Percentiles rank a stretch among this genome's conserved stretches.
Evolutionary conservation across 2,797 vertebrate species (phyloP).

Genomic region (Meriones psammophilus): DNA sequence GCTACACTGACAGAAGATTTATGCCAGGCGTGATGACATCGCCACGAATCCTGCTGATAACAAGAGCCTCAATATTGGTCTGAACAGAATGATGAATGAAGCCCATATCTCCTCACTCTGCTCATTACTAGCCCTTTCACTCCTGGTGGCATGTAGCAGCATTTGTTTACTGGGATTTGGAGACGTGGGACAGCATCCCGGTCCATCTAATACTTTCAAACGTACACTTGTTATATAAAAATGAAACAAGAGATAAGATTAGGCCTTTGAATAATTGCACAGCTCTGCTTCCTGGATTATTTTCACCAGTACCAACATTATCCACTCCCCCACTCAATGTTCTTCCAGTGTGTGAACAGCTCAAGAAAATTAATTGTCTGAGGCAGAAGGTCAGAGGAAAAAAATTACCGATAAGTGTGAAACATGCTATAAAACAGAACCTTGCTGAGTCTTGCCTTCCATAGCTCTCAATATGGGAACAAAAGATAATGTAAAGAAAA

Average conservation of each 20-base stretch:
- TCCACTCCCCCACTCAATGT: conserved; percentile 80
- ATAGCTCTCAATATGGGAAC: conserved; percentile 84
- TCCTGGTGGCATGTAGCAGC: conserved; percentile 91
- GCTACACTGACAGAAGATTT: conserved; percentile 95
- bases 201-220: conserved; percentile 89
- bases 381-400: conserved; percentile 89
- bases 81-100: conserved; percentile 96
- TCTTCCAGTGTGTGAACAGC: conserved; percentile 84
- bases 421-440: conserved; percentile 87
- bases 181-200: conserved; percentile 86
- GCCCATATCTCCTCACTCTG: conserved; percentile 94
- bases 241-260: conserved; percentile 93
- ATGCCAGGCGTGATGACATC: conserved; percentile 94
- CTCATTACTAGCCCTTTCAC: conserved; percentile 93
- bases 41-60: conserved; percentile 96
- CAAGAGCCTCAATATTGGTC: conserved; percentile 94
- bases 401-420: conserved; percentile 91
- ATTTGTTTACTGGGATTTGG: conserved; percentile 90
- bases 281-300: conserved; percentile 89
- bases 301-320: conserved; percentile 90
- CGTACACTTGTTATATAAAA: conserved; percentile 90
- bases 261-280: conserved; percentile 90
- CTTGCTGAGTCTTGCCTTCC: conserved; percentile 83
- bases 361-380: conserved; percentile 91
- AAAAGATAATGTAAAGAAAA: conserved; percentile 86